Evolutionary conservation across 2,797 vertebrate genomes (phyloP).

Genomic region (Anguilla megastoma): DNA sequence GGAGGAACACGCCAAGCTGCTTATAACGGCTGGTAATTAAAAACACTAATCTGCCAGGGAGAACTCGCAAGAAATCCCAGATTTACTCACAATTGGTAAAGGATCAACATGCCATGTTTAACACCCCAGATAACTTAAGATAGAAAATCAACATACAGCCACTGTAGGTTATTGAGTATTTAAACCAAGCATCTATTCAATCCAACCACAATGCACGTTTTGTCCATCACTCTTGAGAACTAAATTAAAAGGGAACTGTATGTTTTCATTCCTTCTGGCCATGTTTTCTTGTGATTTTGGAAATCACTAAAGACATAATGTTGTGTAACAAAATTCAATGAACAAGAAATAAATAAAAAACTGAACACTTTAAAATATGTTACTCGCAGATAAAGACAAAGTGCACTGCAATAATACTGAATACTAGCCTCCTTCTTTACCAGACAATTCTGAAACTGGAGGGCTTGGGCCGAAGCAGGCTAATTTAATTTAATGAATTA

Average conservation of each 20-base stretch:
- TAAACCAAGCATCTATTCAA: background rate
- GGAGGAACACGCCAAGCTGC: background rate
- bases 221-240: too few relatives aligned
- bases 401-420: background rate
- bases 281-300: too few relatives aligned
- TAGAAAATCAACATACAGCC: background rate
- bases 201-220: background rate
- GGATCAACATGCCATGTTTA: background rate
- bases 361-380: too few relatives aligned
- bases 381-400: too few relatives aligned
- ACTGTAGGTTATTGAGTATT: background rate
- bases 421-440: background rate
- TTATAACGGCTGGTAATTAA: slow-evolving; percentile 22
- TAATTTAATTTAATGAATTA: background rate
- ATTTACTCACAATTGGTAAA: background rate
- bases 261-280: too few relatives aligned
- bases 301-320: too few relatives aligned
- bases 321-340: too few relatives aligned
- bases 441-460: background rate
- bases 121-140: background rate
- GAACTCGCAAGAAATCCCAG: background rate
- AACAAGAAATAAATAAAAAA: too few relatives aligned
- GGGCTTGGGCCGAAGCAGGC: background rate
- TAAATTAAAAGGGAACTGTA: too few relatives aligned
- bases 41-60: slow-evolving; percentile 4